Evolutionary conservation across 2,797 vertebrate species (phyloP), one percentile per base, ranked within the genome.

Genomic region (Chiroxiphia lanceolata): DNA sequence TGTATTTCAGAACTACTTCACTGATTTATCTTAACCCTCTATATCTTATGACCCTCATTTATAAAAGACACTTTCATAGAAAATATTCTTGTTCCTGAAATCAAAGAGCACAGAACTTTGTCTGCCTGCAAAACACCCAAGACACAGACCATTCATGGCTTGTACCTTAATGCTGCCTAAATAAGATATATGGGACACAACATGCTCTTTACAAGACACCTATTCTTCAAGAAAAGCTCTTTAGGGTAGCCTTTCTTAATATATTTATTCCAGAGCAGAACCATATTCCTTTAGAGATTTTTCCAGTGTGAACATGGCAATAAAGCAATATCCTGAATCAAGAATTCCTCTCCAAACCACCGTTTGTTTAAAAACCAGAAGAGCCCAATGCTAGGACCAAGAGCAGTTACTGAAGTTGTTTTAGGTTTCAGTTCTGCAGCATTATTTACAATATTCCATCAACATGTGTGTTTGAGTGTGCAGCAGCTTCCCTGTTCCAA

Each of bases 381-480:
- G 64, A 78, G 40, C 56, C 4, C 12, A 87, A 72, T 18, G 13
- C 19, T 1, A 29, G 38, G 27, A 53, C 54, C 31, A 51, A 69
- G 33, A 87, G 51, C 44, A 60, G 51, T 1, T 20, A 13, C 15
- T 57, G 42, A 57, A 27, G 59, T 3, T 15, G 17, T 34, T 34
- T 40, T 4, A 68, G 25, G 23, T 57, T 80, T 87, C 13, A 8
- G n/a, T 48, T 9, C 51, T 13, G 20, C 36, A 85, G 57, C 33
- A 7, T 2, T 59, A 31, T 19, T 57, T 38, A 7, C 3, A 34
- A 40, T 1, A 20, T 2, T 8, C 13, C 14, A 15, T 3, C 38
- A 50, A 4, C 19, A 36, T 0, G 0, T 1, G 2, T 7, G 21
- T 12, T 10, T 4, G 1, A 29, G 13, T 1, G 42, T 0, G 11